These are phyloP conservation scores for Amblyjoppa proteus DNA, from an alignment of 2,888 invertebrate genomes.

Conservation along the genomic window DNA sequence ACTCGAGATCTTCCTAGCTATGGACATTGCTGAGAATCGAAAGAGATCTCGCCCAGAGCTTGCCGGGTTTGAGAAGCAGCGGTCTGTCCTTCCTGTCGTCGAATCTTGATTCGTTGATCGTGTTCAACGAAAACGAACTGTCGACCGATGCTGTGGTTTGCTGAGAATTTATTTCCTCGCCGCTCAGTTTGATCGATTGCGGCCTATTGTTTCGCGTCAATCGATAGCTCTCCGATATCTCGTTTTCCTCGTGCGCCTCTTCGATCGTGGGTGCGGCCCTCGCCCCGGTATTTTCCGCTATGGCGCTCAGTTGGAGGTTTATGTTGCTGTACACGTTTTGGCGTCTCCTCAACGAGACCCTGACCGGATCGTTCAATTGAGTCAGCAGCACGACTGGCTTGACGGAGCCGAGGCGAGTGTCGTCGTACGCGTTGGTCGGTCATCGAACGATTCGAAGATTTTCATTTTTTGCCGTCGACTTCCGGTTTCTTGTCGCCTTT, in stretches of 20 bases:
- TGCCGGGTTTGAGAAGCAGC: conserved; percentile 88
- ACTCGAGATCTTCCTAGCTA: conserved; percentile 85
- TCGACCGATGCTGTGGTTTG: background rate
- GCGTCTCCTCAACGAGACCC: conserved; percentile 71
- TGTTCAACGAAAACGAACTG: background rate
- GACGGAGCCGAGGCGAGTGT: background rate
- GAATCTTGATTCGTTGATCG: conserved; percentile 5
- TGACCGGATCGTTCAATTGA: conserved; percentile 73
- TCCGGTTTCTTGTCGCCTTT: background rate
- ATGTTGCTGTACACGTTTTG: conserved; percentile 67
- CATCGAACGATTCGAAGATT: background rate
- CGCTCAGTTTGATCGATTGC: background rate
- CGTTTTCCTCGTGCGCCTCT: conserved; percentile 7
- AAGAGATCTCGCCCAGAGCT: conserved; percentile 89
- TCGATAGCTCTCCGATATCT: background rate
- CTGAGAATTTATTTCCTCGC: background rate
- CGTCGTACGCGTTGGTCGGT: background rate
- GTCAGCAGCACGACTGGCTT: conserved; percentile 68
- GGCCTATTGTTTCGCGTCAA: background rate
- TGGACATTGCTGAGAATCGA: conserved; percentile 86
- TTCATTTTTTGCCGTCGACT: background rate
- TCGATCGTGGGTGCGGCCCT: background rate
- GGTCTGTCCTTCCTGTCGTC: conserved; percentile 46
- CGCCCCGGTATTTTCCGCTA: conserved; percentile 53
- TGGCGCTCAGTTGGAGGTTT: conserved; percentile 62